phyloP scores from a whole-genome alignment of 2,113 vertebrate genomes.

The Marmota flaviventris region DNA sequence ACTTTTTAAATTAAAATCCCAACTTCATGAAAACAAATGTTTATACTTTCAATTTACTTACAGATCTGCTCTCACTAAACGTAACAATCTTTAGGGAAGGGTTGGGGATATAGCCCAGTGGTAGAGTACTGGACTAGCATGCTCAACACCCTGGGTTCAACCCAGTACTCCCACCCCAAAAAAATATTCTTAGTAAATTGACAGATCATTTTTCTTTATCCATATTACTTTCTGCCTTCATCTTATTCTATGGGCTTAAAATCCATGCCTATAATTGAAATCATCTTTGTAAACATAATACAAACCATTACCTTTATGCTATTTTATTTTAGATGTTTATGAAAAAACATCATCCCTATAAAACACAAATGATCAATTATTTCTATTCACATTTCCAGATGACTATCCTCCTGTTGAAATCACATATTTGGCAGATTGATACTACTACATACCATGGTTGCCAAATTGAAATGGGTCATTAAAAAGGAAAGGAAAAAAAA shows the following conservation, averaged over 20 bases:
- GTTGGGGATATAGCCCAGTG: too few species aligned
- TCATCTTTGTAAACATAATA: not conserved
- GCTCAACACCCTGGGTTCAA: too few species aligned
- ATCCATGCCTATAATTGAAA: not conserved
- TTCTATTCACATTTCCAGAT: not conserved
- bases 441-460: too few species aligned
- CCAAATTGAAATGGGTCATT: not conserved
- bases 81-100: not conserved
- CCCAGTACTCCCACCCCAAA: too few species aligned
- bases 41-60: not conserved
- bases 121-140: too few species aligned
- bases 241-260: not conserved
- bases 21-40: not conserved
- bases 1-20: not conserved
- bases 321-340: not conserved
- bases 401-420: not conserved
- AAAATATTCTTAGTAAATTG: not conserved
- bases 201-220: not conserved
- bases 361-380: not conserved
- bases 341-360: not conserved
- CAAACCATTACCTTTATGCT: not conserved
- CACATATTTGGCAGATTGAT: not conserved
- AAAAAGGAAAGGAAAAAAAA: not conserved
- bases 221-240: not conserved
- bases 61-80: not conserved